Percentiles rank a stretch among this genome's conserved stretches.
These are phyloP conservation scores for Martes martes DNA, from an alignment of 2,113 vertebrate species.

Conservation along the genomic window DNA sequence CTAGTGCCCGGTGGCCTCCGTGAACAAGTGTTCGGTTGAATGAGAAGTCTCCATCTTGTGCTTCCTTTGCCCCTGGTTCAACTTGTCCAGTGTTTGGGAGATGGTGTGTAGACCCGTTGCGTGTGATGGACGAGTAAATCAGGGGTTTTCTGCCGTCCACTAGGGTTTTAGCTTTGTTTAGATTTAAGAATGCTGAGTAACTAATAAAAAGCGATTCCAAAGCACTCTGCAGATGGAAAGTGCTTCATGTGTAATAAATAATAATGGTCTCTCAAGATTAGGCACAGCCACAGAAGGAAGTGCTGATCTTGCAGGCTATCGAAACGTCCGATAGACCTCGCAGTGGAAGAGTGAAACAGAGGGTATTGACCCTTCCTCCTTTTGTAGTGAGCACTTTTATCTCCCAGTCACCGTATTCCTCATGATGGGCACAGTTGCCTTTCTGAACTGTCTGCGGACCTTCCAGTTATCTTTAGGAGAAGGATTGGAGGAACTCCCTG, in stretches of 20 bases:
- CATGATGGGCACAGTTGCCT: neutral
- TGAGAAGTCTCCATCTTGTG: neutral
- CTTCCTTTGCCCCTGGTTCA: neutral
- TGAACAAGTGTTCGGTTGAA: neutral
- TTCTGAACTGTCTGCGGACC: neutral
- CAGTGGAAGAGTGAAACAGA: neutral
- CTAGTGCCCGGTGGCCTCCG: neutral
- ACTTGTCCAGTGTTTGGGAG: neutral
- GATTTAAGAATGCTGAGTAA: slow-evolving; percentile 65
- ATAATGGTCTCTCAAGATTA: slow-evolving; percentile 52
- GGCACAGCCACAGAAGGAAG: slow-evolving; percentile 16
- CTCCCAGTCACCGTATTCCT: neutral
- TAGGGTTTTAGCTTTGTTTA: slow-evolving; percentile 42
- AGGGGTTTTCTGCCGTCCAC: neutral
- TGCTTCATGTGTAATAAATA: slow-evolving; percentile 69
- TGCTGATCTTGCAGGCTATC: neutral
- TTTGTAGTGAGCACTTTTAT: neutral
- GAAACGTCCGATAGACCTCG: neutral
- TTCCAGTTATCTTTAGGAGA: neutral
- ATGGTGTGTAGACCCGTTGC: neutral
- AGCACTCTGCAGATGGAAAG: slow-evolving; percentile 66
- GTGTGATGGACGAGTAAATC: neutral
- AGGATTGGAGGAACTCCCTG: neutral
- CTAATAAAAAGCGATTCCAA: slow-evolving; percentile 63
- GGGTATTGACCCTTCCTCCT: neutral